These are phyloP conservation scores for Gobiocypris rarus DNA, from an alignment of 2,113 vertebrate genomes.

Conservation along the genomic window DNA sequence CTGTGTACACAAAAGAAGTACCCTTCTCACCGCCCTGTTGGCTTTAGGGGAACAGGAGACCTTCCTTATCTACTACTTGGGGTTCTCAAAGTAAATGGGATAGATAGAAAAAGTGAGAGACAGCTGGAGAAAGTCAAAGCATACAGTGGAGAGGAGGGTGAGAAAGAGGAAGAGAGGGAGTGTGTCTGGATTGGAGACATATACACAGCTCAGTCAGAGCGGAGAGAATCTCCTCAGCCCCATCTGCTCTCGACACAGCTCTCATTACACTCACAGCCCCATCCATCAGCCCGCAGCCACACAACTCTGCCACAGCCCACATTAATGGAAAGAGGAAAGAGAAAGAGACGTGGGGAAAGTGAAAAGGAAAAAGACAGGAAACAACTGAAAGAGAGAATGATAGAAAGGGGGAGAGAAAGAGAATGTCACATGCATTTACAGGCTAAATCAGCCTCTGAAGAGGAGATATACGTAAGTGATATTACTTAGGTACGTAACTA, in stretches of 20 bases:
- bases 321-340: constrained; percentile 43
- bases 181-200: constrained; percentile 13
- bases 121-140: neutral
- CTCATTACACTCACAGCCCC: constrained; percentile 53
- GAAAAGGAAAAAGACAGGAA: neutral
- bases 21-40: neutral
- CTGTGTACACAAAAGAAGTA: constrained; percentile 2
- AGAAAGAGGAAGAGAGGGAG: constrained; percentile 7
- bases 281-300: constrained; percentile 53
- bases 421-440: neutral
- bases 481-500: neutral
- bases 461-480: neutral
- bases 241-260: constrained; percentile 57
- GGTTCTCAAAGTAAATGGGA: constrained; percentile 18
- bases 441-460: neutral
- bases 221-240: constrained; percentile 46
- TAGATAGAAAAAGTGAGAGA: constrained; percentile 21
- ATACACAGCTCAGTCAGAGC: constrained; percentile 43
- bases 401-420: neutral
- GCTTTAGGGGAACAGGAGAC: neutral
- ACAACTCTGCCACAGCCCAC: constrained; percentile 34
- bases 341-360: constrained; percentile 32
- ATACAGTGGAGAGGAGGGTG: neutral
- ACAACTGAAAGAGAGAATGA: constrained; percentile 16
- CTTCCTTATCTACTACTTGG: neutral